Percentiles rank a stretch among this genome's conserved stretches.
Evolutionary conservation across 2,888 invertebrate genomes (phyloP).

Genomic region (Hemaris fuciformis): DNA sequence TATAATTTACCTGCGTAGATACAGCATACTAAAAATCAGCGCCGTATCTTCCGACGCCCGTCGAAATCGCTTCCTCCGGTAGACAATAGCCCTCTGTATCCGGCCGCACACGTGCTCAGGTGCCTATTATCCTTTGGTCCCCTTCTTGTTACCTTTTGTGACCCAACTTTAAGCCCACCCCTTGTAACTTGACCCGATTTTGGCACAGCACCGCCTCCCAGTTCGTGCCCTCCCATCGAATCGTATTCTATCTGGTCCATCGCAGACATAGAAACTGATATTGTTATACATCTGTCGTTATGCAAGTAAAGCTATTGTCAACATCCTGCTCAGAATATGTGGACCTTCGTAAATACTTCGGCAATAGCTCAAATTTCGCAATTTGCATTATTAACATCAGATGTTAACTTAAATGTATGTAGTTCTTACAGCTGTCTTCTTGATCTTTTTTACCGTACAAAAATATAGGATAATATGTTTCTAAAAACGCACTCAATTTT

Average conservation of each 20-base stretch:
- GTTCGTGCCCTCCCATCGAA: conserved; percentile 73
- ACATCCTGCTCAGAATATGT: conserved; percentile 36
- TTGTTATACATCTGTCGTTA: conserved; percentile 59
- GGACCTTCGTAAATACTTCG: neutral
- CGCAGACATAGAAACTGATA: conserved; percentile 48
- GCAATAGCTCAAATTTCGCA: conserved; percentile 6
- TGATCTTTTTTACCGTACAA: too few relatives aligned
- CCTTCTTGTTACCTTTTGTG: conserved; percentile 59
- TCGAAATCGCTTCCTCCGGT: conserved; percentile 76
- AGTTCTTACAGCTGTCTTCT: neutral
- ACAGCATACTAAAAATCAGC: conserved; percentile 57
- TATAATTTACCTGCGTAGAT: conserved; percentile 36
- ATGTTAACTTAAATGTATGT: neutral
- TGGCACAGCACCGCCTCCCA: conserved; percentile 58
- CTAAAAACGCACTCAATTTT: too few relatives aligned
- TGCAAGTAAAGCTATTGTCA: conserved; percentile 46
- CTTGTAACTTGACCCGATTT: conserved; percentile 77
- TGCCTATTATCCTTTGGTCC: conserved; percentile 71
- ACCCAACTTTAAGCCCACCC: conserved; percentile 54
- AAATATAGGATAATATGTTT: too few relatives aligned
- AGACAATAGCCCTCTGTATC: conserved; percentile 76
- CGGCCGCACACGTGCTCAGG: conserved; percentile 80
- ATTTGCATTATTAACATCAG: neutral
- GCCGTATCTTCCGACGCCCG: conserved; percentile 67
- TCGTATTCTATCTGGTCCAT: conserved; percentile 42